Base-by-base conservation (phyloP, 2,797 vertebrate genomes). In the Valencia hispanica region DNA sequence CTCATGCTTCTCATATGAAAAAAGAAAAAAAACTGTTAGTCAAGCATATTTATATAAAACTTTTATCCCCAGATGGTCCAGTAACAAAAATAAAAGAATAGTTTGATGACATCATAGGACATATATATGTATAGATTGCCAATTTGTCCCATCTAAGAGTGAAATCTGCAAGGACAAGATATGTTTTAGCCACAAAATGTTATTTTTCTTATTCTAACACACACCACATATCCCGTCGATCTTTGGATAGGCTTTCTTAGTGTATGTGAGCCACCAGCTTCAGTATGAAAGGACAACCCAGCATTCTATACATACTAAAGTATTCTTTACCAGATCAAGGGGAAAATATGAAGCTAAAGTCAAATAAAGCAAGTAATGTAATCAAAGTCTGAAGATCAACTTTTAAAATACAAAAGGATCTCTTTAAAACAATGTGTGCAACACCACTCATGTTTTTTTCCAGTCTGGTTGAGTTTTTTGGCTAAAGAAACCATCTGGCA, bases 391-490 rank as follows among this genome's bases (percentile, higher is more conserved):
- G 22, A 41, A 17, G 11, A 43, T 59, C 32, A 59, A 30, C 17
- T 17, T 45, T 34, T 61, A 14, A 45, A 32, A 30, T 10, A 45
- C 15, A 12, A 59, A 55, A 59, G 12, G 3, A 61, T 15, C 6
- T 30, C 41, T 73, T 73, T 66, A 66, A 65, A 66, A 41, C 22
- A 79, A 63, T 70, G 61, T 80, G 63, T 48, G 57, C 68, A 83
- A 47, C 69, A 48, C 41, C 18, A 1, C 65, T 50, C 34, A 65
- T 30, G 59, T 74, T 41, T 86, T 79, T 83, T 81, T 65, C 6
- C 25, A 66, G 25, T 66, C 50, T 91, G 89, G 80, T 87, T 88
- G 87, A 93, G 86, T 72, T 83, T 72, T 80, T 91, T 89, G 84
- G 75, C 72, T 7, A 81, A 71, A 83, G 70, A 91, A 85, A 69